phyloP scores from a whole-genome alignment of 1,140 invertebrate species.

The Nephila pilipes region DNA sequence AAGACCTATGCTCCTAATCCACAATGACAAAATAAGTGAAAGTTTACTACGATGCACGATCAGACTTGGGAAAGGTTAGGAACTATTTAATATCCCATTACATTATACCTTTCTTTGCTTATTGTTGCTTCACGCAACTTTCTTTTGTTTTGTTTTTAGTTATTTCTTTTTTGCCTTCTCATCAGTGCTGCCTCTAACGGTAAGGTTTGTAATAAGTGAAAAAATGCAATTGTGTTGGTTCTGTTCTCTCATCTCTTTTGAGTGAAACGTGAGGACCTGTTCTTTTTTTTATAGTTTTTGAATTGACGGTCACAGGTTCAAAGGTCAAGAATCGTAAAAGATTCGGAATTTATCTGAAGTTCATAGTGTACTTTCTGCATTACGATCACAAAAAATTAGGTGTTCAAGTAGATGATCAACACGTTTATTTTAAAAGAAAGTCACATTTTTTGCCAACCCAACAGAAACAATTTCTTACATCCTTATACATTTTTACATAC shows the following conservation, averaged over 20 bases:
- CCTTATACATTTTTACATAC: too few relatives aligned
- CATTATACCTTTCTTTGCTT: background rate
- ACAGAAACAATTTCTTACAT: too few relatives aligned
- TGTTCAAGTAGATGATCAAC: too few relatives aligned
- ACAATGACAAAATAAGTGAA: background rate
- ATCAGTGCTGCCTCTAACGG: conserved; percentile 22
- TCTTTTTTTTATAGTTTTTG: background rate
- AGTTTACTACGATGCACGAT: background rate
- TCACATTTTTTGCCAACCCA: too few relatives aligned
- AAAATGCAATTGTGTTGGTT: conserved; percentile 21
- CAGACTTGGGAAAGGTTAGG: background rate
- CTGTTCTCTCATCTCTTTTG: background rate
- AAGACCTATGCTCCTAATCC: background rate
- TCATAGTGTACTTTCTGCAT: too few relatives aligned
- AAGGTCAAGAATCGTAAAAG: background rate
- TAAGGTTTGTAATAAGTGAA: conserved; percentile 43
- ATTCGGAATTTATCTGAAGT: background rate
- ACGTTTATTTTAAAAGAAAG: too few relatives aligned
- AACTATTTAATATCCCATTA: conserved; percentile 51
- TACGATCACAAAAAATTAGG: too few relatives aligned
- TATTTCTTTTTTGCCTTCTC: conserved; percentile 34
- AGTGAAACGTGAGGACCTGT: background rate
- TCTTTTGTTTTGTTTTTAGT: conserved; percentile 44
- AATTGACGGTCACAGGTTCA: background rate
- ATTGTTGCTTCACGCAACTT: background rate